Evolutionary conservation across 2,113 vertebrate species (phyloP), one percentile per base, ranked within the genome.

Genomic region (Oreamnos americanus): DNA sequence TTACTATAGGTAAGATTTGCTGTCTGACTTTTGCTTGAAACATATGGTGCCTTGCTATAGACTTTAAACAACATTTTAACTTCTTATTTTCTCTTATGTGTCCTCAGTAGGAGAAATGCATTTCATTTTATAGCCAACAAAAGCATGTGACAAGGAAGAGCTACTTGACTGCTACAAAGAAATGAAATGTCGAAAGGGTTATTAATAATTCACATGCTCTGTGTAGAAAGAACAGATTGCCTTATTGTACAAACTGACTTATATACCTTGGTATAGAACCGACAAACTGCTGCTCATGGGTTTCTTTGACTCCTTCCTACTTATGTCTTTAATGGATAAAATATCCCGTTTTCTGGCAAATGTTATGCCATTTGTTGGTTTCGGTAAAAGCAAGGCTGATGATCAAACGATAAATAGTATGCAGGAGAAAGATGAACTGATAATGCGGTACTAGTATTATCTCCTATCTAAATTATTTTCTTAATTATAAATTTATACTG

Each of bases 131-230:
- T 98, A 94, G 47, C 81, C 93, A 91, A 83, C 82, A 96, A 60
- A 94, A 95, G 62, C 96, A 96, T 93, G 53, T 96, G 97, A 98
- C 90, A 98, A 96, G n/a, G 55, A 84, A 95, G 91, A 97, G 96
- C 96, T 90, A 91, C 3, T 79, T 96, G 91, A 49, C 93, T 89
- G 43, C 93, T 85, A 90, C 84, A 94, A 97, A 98, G 71, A 97
- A 94, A 67, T 96, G 81, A 97, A 98, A 96, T 53, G 60, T 91
- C 96, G 90, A 98, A 62, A 87, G 94, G 81, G 88, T 43, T 58
- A 98, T 98, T 78, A 98, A 95, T 98, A 98, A 97, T 98, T 98
- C 64, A 96, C 95, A 95, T 57, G 60, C 85, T 81, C 91, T 93
- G 82, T 89, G 78, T 98, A 82, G 67, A 97, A n/a, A n/a, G 90